Evolutionary conservation across 2,888 invertebrate species (phyloP).

Genomic region (Dicycla oo): DNA sequence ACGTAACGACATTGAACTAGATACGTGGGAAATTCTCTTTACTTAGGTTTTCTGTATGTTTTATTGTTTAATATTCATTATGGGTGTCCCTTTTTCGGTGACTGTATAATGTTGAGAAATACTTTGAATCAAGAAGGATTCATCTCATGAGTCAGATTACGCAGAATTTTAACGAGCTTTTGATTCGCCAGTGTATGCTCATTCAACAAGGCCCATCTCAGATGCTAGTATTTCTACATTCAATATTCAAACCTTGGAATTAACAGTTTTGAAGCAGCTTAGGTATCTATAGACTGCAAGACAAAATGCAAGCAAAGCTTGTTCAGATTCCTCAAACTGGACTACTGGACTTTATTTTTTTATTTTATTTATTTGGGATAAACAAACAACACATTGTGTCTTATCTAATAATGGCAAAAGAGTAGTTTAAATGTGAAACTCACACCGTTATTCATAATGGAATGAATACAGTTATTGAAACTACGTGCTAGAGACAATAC

Average conservation of each 20-base stretch:
- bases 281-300: not conserved
- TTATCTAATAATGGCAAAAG: too few relatives aligned
- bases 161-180: conserved; percentile 44
- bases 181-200: conserved; percentile 45
- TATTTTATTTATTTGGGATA: too few relatives aligned
- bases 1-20: conserved; percentile 66
- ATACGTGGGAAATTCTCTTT: conserved; percentile 63
- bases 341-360: too few relatives aligned
- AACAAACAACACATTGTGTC: too few relatives aligned
- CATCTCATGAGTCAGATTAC: conserved; percentile 49
- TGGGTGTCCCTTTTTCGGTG: conserved; percentile 27
- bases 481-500: too few relatives aligned
- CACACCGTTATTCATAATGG: too few relatives aligned
- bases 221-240: conserved; percentile 2
- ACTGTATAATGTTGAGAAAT: conserved; percentile 17
- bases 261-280: not conserved
- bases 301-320: too few relatives aligned
- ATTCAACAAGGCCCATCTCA: conserved; percentile 19
- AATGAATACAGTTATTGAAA: too few relatives aligned
- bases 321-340: too few relatives aligned
- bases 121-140: conserved; percentile 19
- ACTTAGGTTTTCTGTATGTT: conserved; percentile 24
- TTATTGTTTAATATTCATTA: conserved; percentile 25
- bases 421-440: too few relatives aligned
- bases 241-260: conserved; percentile 3